phyloP scores from a whole-genome alignment of 2,888 invertebrate species.

The Cheilosia vulpina region DNA sequence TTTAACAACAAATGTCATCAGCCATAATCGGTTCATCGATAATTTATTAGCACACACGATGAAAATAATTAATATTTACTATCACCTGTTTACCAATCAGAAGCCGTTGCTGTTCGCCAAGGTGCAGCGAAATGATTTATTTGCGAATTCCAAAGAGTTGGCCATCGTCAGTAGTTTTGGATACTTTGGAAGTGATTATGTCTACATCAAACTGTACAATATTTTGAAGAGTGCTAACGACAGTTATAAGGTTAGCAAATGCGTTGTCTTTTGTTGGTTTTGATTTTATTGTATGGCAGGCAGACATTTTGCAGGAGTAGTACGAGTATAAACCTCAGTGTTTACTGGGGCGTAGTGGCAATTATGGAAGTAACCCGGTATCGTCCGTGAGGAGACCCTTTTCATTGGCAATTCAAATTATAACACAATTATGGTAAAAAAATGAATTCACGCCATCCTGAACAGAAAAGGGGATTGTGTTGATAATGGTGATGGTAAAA shows the following conservation, averaged over 20 bases:
- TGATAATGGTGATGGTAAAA: too few species aligned
- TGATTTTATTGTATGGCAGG: too few species aligned
- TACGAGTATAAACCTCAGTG: background rate
- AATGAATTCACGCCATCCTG: too few species aligned
- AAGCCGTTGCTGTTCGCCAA: constrained; percentile 81
- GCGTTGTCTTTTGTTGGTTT: background rate
- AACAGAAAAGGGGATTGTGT: too few species aligned
- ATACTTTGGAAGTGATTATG: constrained; percentile 88
- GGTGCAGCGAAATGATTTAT: constrained; percentile 80
- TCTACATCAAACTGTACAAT: constrained; percentile 94
- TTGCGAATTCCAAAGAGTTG: constrained; percentile 80
- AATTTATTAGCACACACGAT: constrained; percentile 81
- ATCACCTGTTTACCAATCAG: constrained; percentile 82
- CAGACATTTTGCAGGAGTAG: too few species aligned
- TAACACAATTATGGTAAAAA: too few species aligned
- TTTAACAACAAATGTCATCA: constrained; percentile 73
- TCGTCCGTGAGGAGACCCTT: too few species aligned
- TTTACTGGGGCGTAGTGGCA: too few species aligned
- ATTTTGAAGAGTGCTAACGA: constrained; percentile 91
- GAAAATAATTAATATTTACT: constrained; percentile 83
- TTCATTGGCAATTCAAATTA: too few species aligned
- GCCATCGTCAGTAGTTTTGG: constrained; percentile 83
- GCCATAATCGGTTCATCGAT: constrained; percentile 76
- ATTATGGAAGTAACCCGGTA: too few species aligned
- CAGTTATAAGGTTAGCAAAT: constrained; percentile 90